A percentile compares a stretch with the other conserved stretches of the same genome.
phyloP scores from a whole-genome alignment of 2,888 invertebrate genomes.

The Noctua comes region DNA sequence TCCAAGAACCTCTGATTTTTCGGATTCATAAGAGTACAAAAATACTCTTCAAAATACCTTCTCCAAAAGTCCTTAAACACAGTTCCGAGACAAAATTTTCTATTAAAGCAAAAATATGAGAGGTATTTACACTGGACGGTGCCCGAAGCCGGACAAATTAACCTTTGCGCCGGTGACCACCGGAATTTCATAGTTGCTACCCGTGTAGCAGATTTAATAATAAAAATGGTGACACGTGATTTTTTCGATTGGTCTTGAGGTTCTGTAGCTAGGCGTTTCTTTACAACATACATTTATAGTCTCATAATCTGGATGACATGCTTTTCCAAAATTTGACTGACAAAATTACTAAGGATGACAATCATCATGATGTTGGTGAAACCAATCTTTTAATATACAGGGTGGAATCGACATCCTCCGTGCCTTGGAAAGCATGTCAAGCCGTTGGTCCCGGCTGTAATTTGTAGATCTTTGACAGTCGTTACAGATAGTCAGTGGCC shows the following conservation, averaged over 20 bases:
- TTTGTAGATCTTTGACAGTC: no score
- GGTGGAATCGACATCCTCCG: no score
- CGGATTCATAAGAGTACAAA: no score
- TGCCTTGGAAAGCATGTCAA: no score
- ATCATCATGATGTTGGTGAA: background rate
- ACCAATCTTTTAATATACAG: no score
- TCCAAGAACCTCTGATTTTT: background rate
- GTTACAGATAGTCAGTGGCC: no score
- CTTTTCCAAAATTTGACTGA: background rate
- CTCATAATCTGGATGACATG: background rate
- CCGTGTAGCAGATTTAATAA: conserved; percentile 53
- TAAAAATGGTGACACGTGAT: conserved; percentile 50
- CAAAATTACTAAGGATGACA: background rate
- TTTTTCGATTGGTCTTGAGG: conserved; percentile 10
- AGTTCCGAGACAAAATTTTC: conserved; percentile 56
- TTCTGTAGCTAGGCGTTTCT: conserved; percentile 23
- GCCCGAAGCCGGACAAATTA: conserved; percentile 69
- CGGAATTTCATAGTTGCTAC: conserved; percentile 62
- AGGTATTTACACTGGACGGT: conserved; percentile 67
- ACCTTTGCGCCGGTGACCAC: conserved; percentile 64
- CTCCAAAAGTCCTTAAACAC: conserved; percentile 36
- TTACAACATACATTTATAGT: background rate
- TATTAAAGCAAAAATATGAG: conserved; percentile 73
- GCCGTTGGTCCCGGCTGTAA: no score
- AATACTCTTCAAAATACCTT: conserved; percentile 39